Evolutionary conservation across 1,140 invertebrate genomes (phyloP), one percentile per base, ranked within the genome.

Genomic region (Helicoverpa zea): DNA sequence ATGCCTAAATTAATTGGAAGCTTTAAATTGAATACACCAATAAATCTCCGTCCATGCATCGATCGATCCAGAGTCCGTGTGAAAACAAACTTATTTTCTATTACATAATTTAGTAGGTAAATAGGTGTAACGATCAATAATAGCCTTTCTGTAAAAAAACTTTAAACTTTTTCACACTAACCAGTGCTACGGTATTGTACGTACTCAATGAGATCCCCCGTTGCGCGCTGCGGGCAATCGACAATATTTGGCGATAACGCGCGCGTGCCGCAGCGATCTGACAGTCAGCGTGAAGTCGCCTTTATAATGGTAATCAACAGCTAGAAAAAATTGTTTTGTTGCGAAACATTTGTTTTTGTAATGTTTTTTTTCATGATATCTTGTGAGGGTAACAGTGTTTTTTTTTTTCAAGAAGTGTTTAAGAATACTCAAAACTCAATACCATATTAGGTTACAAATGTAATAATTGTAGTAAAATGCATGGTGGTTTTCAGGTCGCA

Each of bases 201-300:
- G 18, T 16, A 49, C 73, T 83, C 86, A 72, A 72, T 85, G 83
- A 81, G 56, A 12, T 9, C 56, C 77, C 90, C 90, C 83, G 89
- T 89, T 81, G 90, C 3, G 90, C 81, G 83, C 84, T 83, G 80
- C 84, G 81, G 86, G 86, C 82, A 63, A 47, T 80, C 59, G 75
- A 81, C 83, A 86, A 86, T 87, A 87, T 89, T 79, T 82, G 70
- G 84, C 79, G 81, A 84, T 81, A 83, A 72, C 84, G 86, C 82
- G 79, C 88, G 83, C 89, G 90, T 90, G 90, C 75, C 81, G 23
- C 79, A 47, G 12, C 56, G 59, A 52, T 66, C 49, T 49, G 72
- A 70, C 3, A n/a, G 84, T 72, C 61, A 73, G 83, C 89, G 86
- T 90, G 83, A 64, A 83, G 61, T 81, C 82, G 79, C 83, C 87